Conservation (phyloP, 2,113 vertebrate species). For the Sebastes schlegelii region DNA sequence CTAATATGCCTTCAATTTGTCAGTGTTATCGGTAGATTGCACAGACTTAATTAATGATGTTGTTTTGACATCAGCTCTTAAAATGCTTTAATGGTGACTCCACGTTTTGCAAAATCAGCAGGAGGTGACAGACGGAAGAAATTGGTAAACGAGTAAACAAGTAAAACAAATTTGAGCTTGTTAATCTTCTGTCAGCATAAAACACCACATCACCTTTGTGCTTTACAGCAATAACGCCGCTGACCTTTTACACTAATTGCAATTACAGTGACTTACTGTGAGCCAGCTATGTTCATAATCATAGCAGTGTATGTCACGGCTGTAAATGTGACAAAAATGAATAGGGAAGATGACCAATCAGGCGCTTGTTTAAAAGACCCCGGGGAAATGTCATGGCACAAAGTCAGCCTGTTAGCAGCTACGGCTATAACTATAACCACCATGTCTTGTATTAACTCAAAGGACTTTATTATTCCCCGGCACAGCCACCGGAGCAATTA, state of each 20-base stretch:
- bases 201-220: constrained; percentile 50
- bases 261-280: constrained; percentile 70
- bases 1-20: constrained; percentile 14
- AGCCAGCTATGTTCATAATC: constrained; percentile 64
- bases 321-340: constrained; percentile 72
- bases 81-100: constrained; percentile 45
- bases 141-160: constrained; percentile 51
- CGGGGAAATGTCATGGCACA: constrained; percentile 65
- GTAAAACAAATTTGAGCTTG: constrained; percentile 48
- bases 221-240: constrained; percentile 42
- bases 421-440: constrained; percentile 38
- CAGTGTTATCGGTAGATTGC: constrained; percentile 7
- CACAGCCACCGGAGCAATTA: constrained; percentile 55
- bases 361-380: constrained; percentile 54
- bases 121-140: constrained; percentile 38
- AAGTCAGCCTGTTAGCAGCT: constrained; percentile 74
- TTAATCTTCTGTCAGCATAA: constrained; percentile 56
- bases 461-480: constrained; percentile 58
- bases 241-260: constrained; percentile 79
- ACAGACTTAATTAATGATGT: constrained; percentile 31
- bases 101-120: constrained; percentile 60
- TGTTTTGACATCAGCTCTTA: constrained; percentile 50
- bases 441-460: constrained; percentile 42
- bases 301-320: constrained; percentile 58
- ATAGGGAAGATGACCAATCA: constrained; percentile 61